These are phyloP conservation scores for Hymenopus coronatus DNA, from an alignment of 2,888 invertebrate genomes.

Conservation along the genomic window DNA sequence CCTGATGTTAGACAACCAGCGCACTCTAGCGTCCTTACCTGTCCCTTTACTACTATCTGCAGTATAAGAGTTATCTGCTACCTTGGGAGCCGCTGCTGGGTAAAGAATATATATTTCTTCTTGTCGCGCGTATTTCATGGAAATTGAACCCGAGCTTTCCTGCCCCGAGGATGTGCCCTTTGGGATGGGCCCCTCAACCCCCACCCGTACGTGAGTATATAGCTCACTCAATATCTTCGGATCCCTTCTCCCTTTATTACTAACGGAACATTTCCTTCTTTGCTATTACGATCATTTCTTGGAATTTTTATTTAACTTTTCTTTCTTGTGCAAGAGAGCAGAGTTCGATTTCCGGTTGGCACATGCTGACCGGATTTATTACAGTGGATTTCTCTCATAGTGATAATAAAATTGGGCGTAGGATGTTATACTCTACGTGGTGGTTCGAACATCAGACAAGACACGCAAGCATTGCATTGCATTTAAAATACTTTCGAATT, in stretches of 20 bases:
- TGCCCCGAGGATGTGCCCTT: slow-evolving; percentile 16
- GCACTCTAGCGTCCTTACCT: too few relatives aligned
- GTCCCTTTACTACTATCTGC: neutral
- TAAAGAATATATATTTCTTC: neutral
- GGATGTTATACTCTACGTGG: too few relatives aligned
- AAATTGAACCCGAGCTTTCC: slow-evolving; percentile 24
- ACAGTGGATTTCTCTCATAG: too few relatives aligned
- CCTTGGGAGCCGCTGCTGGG: neutral
- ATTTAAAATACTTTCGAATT: too few relatives aligned
- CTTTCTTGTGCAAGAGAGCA: too few relatives aligned
- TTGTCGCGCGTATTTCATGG: slow-evolving; percentile 19
- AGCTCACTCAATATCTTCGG: neutral
- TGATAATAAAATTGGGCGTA: too few relatives aligned
- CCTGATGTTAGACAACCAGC: too few relatives aligned
- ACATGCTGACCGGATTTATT: too few relatives aligned
- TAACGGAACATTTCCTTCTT: neutral
- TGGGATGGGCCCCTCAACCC: neutral
- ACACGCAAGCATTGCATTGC: too few relatives aligned
- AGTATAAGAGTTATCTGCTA: neutral
- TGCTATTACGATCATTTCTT: neutral
- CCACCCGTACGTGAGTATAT: neutral
- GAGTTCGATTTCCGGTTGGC: too few relatives aligned
- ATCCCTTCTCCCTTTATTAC: neutral
- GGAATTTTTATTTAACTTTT: neutral
- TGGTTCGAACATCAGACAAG: too few relatives aligned